Conservation (phyloP, 2,113 vertebrate genomes). For the Passer montanus region DNA sequence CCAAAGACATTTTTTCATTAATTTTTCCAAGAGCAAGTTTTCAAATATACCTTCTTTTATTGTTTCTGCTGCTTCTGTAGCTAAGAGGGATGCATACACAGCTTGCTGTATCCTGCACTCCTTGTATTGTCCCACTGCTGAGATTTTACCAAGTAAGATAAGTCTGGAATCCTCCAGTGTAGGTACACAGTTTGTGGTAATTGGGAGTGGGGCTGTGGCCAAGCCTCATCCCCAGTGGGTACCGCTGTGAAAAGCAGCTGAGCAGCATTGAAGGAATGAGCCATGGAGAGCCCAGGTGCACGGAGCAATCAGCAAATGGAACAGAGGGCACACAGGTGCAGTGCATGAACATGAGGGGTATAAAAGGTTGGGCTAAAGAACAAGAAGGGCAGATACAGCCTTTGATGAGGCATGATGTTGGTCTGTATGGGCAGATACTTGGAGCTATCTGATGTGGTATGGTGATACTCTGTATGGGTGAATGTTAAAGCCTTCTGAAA, state of each 20-base stretch:
- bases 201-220: not conserved
- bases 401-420: not conserved
- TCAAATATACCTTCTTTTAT: not conserved
- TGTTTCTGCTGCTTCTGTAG: not conserved
- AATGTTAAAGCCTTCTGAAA: not conserved
- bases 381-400: too few species aligned
- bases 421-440: not conserved
- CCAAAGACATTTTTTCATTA: not conserved
- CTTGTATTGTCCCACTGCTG: not conserved
- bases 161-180: not conserved
- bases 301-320: not conserved
- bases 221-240: not conserved
- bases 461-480: not conserved
- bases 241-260: not conserved
- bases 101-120: not conserved
- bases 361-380: not conserved
- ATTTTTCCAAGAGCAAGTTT: not conserved
- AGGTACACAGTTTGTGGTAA: not conserved
- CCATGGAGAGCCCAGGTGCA: not conserved
- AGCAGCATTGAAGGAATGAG: not conserved
- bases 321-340: not conserved
- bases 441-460: not conserved
- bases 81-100: not conserved
- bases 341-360: not conserved
- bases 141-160: not conserved